phyloP scores from a whole-genome alignment of 2,888 invertebrate genomes.

The Meloe dianella region DNA sequence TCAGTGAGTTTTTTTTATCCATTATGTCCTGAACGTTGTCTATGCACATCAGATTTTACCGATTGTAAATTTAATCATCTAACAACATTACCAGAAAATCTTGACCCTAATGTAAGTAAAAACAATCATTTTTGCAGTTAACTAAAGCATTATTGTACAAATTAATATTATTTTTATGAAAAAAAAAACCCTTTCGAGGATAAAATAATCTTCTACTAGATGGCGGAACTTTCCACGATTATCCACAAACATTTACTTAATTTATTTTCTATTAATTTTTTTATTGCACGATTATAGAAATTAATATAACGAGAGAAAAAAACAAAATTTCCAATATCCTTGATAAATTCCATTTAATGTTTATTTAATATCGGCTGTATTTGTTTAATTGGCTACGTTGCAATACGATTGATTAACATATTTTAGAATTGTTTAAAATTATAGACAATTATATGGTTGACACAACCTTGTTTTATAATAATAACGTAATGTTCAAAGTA shows the following conservation, averaged over 20 bases:
- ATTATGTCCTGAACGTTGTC: slow-evolving; percentile 37
- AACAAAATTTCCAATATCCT: neutral
- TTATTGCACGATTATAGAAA: neutral
- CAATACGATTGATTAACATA: slow-evolving; percentile 10
- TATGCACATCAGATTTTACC: slow-evolving; percentile 37
- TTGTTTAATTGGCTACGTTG: slow-evolving; percentile 13
- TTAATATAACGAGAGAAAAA: neutral
- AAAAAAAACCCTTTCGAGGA: neutral
- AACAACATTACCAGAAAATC: slow-evolving; percentile 37
- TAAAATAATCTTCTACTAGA: slow-evolving; percentile 18
- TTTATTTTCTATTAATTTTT: slow-evolving; percentile 10
- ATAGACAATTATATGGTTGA: slow-evolving; percentile 15
- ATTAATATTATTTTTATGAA: neutral
- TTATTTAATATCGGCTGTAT: neutral
- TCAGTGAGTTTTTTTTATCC: slow-evolving; percentile 16
- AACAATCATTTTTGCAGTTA: neutral
- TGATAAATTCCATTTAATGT: neutral
- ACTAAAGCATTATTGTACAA: no score
- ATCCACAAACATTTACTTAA: neutral
- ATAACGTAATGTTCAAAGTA: slow-evolving; percentile 22
- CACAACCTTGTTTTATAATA: slow-evolving; percentile 22
- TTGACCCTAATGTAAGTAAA: slow-evolving; percentile 41
- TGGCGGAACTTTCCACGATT: slow-evolving; percentile 18
- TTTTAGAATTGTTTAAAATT: slow-evolving; percentile 11
- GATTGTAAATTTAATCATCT: slow-evolving; percentile 37